A percentile compares a stretch with the other conserved stretches of the same genome.
Evolutionary conservation across 2,113 vertebrate species (phyloP).

Genomic region (Aegithalos caudatus): DNA sequence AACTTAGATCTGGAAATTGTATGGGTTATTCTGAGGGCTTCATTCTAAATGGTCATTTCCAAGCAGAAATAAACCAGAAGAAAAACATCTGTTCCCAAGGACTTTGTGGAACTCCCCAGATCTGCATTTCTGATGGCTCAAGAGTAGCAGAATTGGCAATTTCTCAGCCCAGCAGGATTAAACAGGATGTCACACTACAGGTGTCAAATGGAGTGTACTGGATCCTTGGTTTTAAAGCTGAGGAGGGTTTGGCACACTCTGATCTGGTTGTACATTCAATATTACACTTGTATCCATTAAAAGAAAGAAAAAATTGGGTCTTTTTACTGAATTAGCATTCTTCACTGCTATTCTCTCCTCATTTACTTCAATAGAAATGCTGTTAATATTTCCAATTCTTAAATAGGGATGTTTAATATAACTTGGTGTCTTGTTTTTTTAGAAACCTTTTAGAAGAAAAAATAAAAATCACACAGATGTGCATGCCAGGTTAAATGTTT

Average conservation of each 20-base stretch:
- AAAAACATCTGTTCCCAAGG: neutral
- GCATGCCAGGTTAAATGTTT: neutral
- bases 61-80: neutral
- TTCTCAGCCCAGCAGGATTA: neutral
- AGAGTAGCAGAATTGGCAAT: neutral
- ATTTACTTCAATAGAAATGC: neutral
- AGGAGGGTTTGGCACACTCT: neutral
- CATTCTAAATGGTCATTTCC: neutral
- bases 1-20: neutral
- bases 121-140: neutral
- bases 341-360: neutral
- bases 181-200: neutral
- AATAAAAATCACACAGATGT: accelerated
- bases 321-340: neutral
- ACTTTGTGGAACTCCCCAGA: neutral
- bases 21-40: neutral
- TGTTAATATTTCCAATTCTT: neutral
- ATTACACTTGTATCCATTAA: neutral
- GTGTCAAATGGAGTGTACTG: neutral
- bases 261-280: neutral
- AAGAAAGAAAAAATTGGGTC: accelerated
- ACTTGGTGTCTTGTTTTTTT: neutral
- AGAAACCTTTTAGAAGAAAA: conserved; percentile 14
- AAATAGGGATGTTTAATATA: conserved; percentile 1
- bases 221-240: neutral